Conservation (phyloP, 2,888 invertebrate genomes). For the Chloromyia formosa region DNA sequence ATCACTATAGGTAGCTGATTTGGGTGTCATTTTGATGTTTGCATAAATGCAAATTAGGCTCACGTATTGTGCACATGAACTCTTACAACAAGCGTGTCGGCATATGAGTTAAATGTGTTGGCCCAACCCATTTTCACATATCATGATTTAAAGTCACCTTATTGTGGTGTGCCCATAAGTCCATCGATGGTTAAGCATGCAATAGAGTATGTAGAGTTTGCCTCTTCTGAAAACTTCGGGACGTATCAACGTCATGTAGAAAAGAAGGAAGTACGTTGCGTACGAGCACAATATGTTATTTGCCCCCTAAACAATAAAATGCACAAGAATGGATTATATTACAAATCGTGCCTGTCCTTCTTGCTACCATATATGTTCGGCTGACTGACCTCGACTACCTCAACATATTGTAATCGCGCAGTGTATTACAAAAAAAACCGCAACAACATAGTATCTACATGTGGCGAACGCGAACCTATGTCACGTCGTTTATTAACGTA, state of each 20-base stretch:
- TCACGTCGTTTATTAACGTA: conserved; percentile 31
- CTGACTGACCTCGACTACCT: conserved; percentile 49
- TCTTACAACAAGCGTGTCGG: not conserved
- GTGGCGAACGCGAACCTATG: conserved; percentile 22
- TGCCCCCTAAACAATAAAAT: too few species aligned
- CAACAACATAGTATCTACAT: conserved; percentile 21
- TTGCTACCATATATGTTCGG: conserved; percentile 47
- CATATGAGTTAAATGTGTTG: too few species aligned
- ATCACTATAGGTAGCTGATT: not conserved
- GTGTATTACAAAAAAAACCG: not conserved
- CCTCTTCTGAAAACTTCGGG: too few species aligned
- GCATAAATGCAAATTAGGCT: conserved; percentile 23
- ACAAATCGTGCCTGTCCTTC: conserved; percentile 49
- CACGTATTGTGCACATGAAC: conserved; percentile 5
- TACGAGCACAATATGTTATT: not conserved
- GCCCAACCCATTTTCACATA: not conserved
- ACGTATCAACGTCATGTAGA: not conserved
- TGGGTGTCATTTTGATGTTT: conserved; percentile 15
- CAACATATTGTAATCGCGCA: conserved; percentile 12
- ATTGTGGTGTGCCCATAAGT: too few species aligned
- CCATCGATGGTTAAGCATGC: too few species aligned
- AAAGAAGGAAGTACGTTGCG: conserved; percentile 33
- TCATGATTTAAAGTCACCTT: too few species aligned
- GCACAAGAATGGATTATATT: not conserved
- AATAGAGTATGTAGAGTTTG: too few species aligned